These are phyloP conservation scores for Drosophila kanapiae DNA, from an alignment of 1,140 invertebrate genomes.

Conservation along the genomic window DNA sequence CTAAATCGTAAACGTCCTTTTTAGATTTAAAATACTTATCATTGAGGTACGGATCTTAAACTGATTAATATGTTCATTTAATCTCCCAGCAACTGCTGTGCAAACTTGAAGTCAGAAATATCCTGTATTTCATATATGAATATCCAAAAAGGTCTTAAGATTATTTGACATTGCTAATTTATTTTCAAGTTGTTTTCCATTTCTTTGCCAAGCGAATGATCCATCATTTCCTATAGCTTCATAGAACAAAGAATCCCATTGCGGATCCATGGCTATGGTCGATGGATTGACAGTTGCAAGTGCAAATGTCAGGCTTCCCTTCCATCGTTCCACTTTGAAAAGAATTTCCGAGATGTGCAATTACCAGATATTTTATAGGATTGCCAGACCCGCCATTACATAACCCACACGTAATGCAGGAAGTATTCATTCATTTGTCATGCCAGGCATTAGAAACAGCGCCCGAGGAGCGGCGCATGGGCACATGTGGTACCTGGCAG, in stretches of 20 bases:
- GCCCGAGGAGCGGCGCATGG: slow-evolving; percentile 32
- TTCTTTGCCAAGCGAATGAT: slow-evolving; percentile 5
- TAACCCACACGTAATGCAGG: slow-evolving; percentile 74
- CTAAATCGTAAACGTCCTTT: not conserved
- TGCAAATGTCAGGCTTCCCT: slow-evolving; percentile 30
- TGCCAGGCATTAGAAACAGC: slow-evolving; percentile 52
- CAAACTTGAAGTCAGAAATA: not conserved
- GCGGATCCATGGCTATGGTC: not conserved
- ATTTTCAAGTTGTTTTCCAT: slow-evolving; percentile 1
- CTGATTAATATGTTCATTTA: too few relatives aligned
- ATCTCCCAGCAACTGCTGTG: too few relatives aligned
- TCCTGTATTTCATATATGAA: not conserved
- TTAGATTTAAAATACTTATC: not conserved
- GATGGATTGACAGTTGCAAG: slow-evolving; percentile 61
- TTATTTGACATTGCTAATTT: not conserved
- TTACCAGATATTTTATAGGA: slow-evolving; percentile 26
- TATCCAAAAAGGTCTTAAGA: not conserved
- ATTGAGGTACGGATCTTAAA: not conserved
- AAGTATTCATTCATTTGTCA: slow-evolving; percentile 81
- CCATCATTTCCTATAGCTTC: slow-evolving; percentile 14
- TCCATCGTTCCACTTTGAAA: slow-evolving; percentile 4
- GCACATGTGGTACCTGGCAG: slow-evolving; percentile 53
- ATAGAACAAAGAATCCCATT: slow-evolving; percentile 6
- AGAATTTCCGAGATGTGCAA: slow-evolving; percentile 12
- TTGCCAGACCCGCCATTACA: slow-evolving; percentile 47